Conservation (phyloP, 2,888 invertebrate species). For the Mystacides longicornis region DNA sequence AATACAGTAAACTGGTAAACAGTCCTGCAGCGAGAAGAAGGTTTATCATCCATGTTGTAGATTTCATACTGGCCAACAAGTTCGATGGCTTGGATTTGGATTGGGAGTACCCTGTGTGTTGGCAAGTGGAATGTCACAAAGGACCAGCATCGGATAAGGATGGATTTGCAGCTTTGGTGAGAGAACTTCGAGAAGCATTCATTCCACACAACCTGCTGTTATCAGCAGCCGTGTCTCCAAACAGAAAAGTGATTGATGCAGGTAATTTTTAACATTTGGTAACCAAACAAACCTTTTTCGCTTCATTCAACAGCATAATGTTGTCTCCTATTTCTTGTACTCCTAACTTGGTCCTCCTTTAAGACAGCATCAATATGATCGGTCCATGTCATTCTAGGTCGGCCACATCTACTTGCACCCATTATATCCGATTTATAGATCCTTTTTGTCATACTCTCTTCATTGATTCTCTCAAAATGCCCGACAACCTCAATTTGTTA, state of each 20-base stretch:
- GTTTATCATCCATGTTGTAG: conserved; percentile 67
- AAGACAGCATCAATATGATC: no score
- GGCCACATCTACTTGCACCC: no score
- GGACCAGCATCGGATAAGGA: conserved; percentile 75
- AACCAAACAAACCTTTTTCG: no score
- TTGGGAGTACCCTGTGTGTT: conserved; percentile 92
- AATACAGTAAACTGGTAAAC: conserved; percentile 77
- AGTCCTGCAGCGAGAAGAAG: conserved; percentile 60
- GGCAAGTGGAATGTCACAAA: conserved; percentile 82
- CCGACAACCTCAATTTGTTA: no score
- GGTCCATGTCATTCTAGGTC: no score
- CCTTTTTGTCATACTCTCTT: no score
- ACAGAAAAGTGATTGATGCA: conserved; percentile 72
- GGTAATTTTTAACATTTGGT: conserved; percentile 46
- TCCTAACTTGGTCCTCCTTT: no score
- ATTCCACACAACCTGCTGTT: conserved; percentile 62
- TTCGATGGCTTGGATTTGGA: conserved; percentile 91
- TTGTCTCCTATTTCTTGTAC: no score
- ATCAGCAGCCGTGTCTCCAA: conserved; percentile 81
- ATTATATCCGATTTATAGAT: no score
- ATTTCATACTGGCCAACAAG: conserved; percentile 69
- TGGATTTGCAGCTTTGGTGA: conserved; percentile 67
- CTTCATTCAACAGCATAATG: no score
- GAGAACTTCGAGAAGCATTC: conserved; percentile 66
- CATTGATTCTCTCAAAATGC: no score